Evolutionary conservation across 2,797 vertebrate genomes (phyloP), one percentile per base, ranked within the genome.

Genomic region (Telmatherina bonti): DNA sequence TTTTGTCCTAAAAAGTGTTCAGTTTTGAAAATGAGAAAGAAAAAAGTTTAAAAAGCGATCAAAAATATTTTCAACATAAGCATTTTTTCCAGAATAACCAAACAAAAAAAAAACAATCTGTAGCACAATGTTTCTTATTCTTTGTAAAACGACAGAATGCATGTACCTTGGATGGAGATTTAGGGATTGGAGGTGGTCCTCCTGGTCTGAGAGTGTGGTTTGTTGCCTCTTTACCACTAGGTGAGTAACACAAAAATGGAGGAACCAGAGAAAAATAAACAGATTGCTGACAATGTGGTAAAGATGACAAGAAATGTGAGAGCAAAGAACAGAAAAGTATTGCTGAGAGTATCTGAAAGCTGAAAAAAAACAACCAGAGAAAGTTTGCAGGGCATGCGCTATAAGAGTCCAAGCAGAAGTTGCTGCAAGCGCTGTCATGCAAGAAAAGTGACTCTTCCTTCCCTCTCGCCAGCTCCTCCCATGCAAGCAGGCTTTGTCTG

Each of bases 81-180:
- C 38, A 36, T 18, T 45, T 7, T 49, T 22, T 43, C 18, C 18
- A 11, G 22, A 49, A 12, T n/a, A 22, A 24, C 11, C 12, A 12
- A 27, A n/a, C 12, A 22, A 12, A 10, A 29, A 22, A 43, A 2
- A 57, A 26, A 27, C 20, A 49, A 35, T 59, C 26, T 61, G 36
- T 33, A 67, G 35, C 24, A 31, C 26, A 41, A 35, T 3, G 15
- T 49, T 45, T 52, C 30, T 0, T 11, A 61, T 24, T 73, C 29
- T 57, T 18, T 61, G 24, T 47, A 7, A 45, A 13, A 52, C 24
- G 13, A 29, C 27, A 60, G 16, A 8, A 5, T 35, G 24, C 35
- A 4, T 61, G 53, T 94, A 99, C 97, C 96, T 99, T 98, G 90
- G 97, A 99, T 0, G 98, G 98, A 80, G 97, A 99, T 90, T 97